Conservation (phyloP, 2,113 vertebrate species). For the Canis aureus region DNA sequence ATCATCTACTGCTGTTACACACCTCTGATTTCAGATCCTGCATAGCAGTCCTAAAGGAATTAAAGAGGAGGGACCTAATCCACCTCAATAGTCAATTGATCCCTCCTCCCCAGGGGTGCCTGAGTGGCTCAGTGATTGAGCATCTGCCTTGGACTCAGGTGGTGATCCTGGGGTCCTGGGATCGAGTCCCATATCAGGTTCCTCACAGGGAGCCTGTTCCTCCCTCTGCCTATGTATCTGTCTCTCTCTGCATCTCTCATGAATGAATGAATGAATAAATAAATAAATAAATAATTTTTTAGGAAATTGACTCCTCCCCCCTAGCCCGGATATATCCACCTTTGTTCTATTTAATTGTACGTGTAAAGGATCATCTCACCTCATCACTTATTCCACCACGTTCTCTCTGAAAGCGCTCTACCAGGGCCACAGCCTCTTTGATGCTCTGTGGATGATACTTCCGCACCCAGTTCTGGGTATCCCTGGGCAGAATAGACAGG, state of each 20-base stretch:
- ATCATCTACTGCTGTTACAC: background rate
- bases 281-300: no score
- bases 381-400: background rate
- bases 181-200: no score
- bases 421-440: conserved; percentile 66
- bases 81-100: background rate
- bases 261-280: no score
- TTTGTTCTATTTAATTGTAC: background rate
- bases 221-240: no score
- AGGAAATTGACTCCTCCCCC: no score
- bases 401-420: conserved; percentile 45
- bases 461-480: conserved; percentile 43
- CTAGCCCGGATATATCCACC: background rate
- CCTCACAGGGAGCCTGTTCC: no score
- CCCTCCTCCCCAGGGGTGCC: no score
- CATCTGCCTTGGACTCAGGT: no score
- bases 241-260: no score
- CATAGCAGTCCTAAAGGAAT: background rate
- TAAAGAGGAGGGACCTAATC: background rate
- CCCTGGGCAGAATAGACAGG: conserved; percentile 59
- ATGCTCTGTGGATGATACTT: conserved; percentile 68
- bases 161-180: no score
- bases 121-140: no score
- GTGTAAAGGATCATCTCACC: conserved; percentile 55
- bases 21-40: background rate